A percentile compares a stretch with the other conserved stretches of the same genome.
Conservation (phyloP, 2,888 invertebrate species). For the Pristionchus maxplancki region DNA sequence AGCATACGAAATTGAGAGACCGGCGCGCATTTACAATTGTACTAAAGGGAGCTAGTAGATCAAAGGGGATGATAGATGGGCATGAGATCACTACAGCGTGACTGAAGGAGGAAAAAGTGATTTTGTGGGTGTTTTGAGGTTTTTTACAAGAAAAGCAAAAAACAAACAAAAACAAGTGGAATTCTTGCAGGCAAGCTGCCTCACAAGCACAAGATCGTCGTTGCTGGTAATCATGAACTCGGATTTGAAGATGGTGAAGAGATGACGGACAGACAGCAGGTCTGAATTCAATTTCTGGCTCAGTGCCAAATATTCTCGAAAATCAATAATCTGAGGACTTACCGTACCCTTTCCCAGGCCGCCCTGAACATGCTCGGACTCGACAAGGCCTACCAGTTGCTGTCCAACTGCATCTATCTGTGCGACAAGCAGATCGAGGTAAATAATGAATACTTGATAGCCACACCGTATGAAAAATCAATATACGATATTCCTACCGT, state of each 20-base stretch:
- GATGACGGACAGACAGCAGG: conserved; percentile 51
- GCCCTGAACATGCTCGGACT: conserved; percentile 75
- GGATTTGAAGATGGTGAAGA: conserved; percentile 69
- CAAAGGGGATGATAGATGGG: background rate
- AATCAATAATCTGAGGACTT: background rate
- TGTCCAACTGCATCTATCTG: conserved; percentile 75
- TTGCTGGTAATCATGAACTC: conserved; percentile 72
- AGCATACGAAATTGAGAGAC: background rate
- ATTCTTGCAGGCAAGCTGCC: conserved; percentile 68
- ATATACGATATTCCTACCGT: too few relatives aligned
- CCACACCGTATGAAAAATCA: background rate
- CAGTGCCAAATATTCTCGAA: too few relatives aligned
- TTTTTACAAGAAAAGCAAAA: too few relatives aligned
- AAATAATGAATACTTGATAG: background rate
- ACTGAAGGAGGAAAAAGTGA: background rate
- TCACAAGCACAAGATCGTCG: conserved; percentile 70
- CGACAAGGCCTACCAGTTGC: conserved; percentile 74
- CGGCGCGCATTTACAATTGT: background rate
- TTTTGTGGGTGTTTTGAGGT: too few relatives aligned
- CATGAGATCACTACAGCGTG: background rate
- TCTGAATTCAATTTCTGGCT: background rate
- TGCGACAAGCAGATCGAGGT: conserved; percentile 73
- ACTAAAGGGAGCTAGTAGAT: background rate
- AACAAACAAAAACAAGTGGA: background rate
- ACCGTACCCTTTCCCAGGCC: conserved; percentile 61